phyloP scores from a whole-genome alignment of 2,113 vertebrate species.

The Rattus norvegicus region DNA sequence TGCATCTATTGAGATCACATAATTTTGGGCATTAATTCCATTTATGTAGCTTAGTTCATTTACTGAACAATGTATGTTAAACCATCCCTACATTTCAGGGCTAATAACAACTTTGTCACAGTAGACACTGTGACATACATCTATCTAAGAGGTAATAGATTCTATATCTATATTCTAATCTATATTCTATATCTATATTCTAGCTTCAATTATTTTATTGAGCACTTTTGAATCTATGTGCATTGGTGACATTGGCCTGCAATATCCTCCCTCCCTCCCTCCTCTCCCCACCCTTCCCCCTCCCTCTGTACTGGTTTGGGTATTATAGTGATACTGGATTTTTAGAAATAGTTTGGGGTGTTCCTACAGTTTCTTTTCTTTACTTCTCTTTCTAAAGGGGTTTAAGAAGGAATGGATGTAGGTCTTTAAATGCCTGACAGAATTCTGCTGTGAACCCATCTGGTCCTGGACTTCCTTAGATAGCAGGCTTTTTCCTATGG shows the following conservation, averaged over 20 bases:
- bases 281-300: rapidly evolving
- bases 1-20: neutral
- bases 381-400: neutral
- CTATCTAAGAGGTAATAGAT: neutral
- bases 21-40: neutral
- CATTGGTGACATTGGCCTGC: neutral
- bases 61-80: neutral
- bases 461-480: neutral
- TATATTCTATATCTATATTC: neutral
- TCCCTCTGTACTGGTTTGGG: neutral
- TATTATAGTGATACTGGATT: neutral
- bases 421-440: neutral
- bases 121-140: neutral
- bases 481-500: neutral
- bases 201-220: neutral
- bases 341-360: neutral
- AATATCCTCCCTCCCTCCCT: too few species aligned
- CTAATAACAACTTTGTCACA: neutral
- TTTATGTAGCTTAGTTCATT: neutral
- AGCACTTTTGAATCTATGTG: neutral
- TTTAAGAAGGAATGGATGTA: neutral
- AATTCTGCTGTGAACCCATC: neutral
- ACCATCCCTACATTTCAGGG: neutral
- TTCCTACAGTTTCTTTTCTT: neutral
- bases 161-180: neutral